Percentiles rank a stretch among this genome's conserved stretches.
phyloP scores from a whole-genome alignment of 1,140 invertebrate species.

The Achroia grisella region DNA sequence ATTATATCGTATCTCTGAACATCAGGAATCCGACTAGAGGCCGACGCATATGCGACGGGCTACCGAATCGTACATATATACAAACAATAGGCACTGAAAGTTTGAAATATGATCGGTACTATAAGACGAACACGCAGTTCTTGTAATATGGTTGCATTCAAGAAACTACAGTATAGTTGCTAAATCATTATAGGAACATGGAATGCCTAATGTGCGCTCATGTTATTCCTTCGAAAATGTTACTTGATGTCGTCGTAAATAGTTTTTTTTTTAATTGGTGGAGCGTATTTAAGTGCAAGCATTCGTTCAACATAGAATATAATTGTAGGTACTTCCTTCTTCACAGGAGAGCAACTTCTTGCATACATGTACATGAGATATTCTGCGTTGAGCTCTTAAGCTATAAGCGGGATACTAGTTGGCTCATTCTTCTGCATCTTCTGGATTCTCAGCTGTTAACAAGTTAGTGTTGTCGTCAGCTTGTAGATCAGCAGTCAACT shows the following conservation, averaged over 20 bases:
- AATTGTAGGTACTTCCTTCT: conserved; percentile 9
- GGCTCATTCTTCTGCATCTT: conserved; percentile 55
- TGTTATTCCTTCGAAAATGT: no score
- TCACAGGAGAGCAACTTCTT: no score
- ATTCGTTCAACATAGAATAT: conserved; percentile 2
- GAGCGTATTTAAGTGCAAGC: conserved; percentile 4
- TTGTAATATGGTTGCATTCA: conserved; percentile 6
- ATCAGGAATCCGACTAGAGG: conserved; percentile 17
- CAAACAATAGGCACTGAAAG: conserved; percentile 56
- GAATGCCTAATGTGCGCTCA: conserved; percentile 31
- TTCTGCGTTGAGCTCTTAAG: conserved; percentile 24
- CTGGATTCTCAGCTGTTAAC: conserved; percentile 65
- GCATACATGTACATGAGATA: conserved; percentile 31
- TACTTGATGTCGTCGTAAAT: no score
- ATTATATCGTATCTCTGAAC: conserved; percentile 62
- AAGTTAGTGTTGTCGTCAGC: conserved; percentile 67
- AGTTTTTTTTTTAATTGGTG: background rate
- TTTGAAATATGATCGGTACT: conserved; percentile 30
- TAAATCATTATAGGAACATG: conserved; percentile 42
- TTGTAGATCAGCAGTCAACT: conserved; percentile 64
- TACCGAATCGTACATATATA: conserved; percentile 36
- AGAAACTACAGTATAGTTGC: conserved; percentile 24
- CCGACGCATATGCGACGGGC: conserved; percentile 2
- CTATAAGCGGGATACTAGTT: conserved; percentile 18
- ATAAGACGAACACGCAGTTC: conserved; percentile 14